Evolutionary conservation across 2,113 vertebrate species (phyloP).

Genomic region (Natator depressus): DNA sequence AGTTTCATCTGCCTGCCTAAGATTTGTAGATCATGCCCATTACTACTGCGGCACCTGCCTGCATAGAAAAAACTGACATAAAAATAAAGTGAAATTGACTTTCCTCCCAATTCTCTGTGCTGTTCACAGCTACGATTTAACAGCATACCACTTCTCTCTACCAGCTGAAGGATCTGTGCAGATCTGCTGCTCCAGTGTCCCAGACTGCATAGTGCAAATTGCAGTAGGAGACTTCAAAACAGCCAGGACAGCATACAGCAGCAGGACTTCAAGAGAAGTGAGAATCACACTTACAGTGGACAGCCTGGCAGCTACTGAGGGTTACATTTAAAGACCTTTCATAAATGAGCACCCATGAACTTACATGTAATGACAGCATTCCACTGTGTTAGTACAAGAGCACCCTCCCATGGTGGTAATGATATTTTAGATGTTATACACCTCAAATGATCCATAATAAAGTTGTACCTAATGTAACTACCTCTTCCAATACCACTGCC

Average conservation of each 20-base stretch:
- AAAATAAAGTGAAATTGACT: background rate
- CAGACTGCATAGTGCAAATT: background rate
- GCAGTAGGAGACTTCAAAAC: background rate
- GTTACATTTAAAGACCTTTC: background rate
- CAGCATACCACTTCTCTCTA: background rate
- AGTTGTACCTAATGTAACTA: background rate
- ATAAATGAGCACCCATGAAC: background rate
- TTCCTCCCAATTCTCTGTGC: background rate
- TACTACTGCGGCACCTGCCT: background rate
- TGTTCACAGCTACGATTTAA: background rate
- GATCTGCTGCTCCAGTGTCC: background rate
- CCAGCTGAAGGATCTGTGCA: background rate
- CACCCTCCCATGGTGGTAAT: background rate
- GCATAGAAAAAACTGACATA: background rate
- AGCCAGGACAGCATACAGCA: background rate
- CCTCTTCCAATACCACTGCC: too few species aligned
- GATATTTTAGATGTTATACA: background rate
- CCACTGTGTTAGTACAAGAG: background rate
- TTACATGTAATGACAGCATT: background rate
- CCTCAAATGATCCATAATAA: background rate
- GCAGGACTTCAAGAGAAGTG: background rate
- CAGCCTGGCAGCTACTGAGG: background rate
- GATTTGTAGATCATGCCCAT: background rate
- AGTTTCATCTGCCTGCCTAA: background rate
- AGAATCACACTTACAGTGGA: background rate